Conservation (phyloP, 2,113 vertebrate genomes). For the Mus pahari region DNA sequence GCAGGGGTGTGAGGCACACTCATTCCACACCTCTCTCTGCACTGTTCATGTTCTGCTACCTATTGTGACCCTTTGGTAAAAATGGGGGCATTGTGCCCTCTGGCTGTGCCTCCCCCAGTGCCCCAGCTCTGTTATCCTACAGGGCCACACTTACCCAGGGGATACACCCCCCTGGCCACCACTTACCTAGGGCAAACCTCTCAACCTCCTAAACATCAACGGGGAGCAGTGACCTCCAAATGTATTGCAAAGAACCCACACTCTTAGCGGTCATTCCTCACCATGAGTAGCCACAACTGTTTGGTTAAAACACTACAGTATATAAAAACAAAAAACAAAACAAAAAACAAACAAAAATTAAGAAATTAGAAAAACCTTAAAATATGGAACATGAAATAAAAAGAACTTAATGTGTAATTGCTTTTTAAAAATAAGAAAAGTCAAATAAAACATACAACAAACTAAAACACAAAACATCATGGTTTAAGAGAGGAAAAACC, state of each 20-base stretch:
- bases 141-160: conserved; percentile 80
- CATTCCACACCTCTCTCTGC: not conserved
- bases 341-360: conserved; percentile 73
- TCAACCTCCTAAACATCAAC: conserved; percentile 88
- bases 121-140: conserved; percentile 54
- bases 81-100: rapidly evolving
- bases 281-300: conserved; percentile 89
- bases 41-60: rapidly evolving
- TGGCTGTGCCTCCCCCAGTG: not conserved
- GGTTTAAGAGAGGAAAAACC: conserved; percentile 42
- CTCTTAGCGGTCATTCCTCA: conserved; percentile 87
- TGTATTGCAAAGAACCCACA: conserved; percentile 87
- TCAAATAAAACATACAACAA: conserved; percentile 68
- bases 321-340: conserved; percentile 86
- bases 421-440: conserved; percentile 65
- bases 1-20: rapidly evolving
- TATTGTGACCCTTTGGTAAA: not conserved
- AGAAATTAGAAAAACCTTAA: conserved; percentile 79
- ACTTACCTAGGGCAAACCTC: conserved; percentile 89
- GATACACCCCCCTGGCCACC: conserved; percentile 79
- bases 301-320: conserved; percentile 89
- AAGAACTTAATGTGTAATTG: conserved; percentile 70
- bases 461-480: conserved; percentile 70
- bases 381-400: conserved; percentile 76
- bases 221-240: conserved; percentile 88